Evolutionary conservation across 2,888 invertebrate species (phyloP).

Genomic region (Lepidochitona cinerea): DNA sequence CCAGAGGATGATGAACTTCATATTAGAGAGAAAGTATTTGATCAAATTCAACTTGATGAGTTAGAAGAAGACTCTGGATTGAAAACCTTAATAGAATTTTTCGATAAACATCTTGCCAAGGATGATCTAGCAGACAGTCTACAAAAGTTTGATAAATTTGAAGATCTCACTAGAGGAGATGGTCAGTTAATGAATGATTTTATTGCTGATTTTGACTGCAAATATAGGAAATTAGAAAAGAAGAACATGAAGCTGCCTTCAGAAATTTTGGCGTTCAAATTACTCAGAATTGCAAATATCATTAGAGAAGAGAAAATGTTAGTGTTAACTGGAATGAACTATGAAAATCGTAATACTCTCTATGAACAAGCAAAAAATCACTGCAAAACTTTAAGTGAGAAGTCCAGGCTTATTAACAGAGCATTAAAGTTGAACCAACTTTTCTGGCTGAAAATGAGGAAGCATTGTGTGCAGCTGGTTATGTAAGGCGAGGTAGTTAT

Average conservation of each 20-base stretch:
- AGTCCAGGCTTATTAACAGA: background rate
- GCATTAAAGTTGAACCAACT: conserved; percentile 25
- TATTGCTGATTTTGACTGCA: conserved; percentile 24
- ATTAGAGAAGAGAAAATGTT: conserved; percentile 23
- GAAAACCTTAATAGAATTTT: conserved; percentile 22
- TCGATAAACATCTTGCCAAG: conserved; percentile 35
- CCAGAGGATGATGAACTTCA: conserved; percentile 27
- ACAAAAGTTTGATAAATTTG: conserved; percentile 36
- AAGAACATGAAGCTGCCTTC: conserved; percentile 34
- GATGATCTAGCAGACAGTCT: conserved; percentile 36
- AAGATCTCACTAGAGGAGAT: conserved; percentile 24
- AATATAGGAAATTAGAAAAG: conserved; percentile 35
- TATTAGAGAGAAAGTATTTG: conserved; percentile 36
- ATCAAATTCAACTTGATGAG: conserved; percentile 27
- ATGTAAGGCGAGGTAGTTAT: conserved; percentile 7
- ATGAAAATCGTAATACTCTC: conserved; percentile 17
- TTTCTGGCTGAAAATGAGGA: conserved; percentile 23
- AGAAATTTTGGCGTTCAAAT: conserved; percentile 35
- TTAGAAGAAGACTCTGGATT: conserved; percentile 32
- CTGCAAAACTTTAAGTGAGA: conserved; percentile 19
- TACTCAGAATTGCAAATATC: conserved; percentile 29
- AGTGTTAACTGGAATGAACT: conserved; percentile 27
- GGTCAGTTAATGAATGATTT: conserved; percentile 29
- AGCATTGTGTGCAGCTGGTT: conserved; percentile 21
- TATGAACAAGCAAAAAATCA: conserved; percentile 21